These are phyloP conservation scores for Acronicta aceris DNA, from an alignment of 2,888 invertebrate species.

Conservation along the genomic window DNA sequence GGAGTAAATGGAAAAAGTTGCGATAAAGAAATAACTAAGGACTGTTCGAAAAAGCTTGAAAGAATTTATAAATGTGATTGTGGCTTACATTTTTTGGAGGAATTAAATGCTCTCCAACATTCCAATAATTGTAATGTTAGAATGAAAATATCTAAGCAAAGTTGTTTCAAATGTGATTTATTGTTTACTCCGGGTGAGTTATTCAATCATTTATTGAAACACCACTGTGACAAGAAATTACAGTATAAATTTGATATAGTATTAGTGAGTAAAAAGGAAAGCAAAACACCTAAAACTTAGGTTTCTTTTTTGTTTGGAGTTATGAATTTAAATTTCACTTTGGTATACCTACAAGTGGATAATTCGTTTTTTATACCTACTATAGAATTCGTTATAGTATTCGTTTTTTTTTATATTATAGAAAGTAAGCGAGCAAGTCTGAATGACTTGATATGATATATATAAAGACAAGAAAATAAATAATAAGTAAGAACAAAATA, in stretches of 20 bases:
- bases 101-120: constrained; percentile 64
- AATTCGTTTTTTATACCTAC: too few species aligned
- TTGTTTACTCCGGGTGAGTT: constrained; percentile 72
- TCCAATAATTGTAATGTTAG: constrained; percentile 61
- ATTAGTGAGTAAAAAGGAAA: constrained; percentile 43
- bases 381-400: too few species aligned
- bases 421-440: too few species aligned
- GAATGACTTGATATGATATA: too few species aligned
- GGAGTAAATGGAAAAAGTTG: neutral
- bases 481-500: too few species aligned
- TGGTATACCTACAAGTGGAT: neutral
- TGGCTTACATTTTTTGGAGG: constrained; percentile 73
- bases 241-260: constrained; percentile 66
- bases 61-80: constrained; percentile 75
- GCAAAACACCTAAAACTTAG: neutral
- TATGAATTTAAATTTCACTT: too few species aligned
- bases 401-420: too few species aligned
- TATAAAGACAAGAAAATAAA: neutral
- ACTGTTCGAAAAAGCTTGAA: constrained; percentile 38
- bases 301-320: neutral
- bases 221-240: constrained; percentile 72
- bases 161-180: constrained; percentile 76
- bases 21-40: neutral
- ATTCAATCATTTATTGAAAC: constrained; percentile 74
- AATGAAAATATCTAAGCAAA: constrained; percentile 65